A percentile compares a stretch with the other conserved stretches of the same genome.
Conservation (phyloP, 2,797 vertebrate genomes). For the Chaetophractus vellerosus region DNA sequence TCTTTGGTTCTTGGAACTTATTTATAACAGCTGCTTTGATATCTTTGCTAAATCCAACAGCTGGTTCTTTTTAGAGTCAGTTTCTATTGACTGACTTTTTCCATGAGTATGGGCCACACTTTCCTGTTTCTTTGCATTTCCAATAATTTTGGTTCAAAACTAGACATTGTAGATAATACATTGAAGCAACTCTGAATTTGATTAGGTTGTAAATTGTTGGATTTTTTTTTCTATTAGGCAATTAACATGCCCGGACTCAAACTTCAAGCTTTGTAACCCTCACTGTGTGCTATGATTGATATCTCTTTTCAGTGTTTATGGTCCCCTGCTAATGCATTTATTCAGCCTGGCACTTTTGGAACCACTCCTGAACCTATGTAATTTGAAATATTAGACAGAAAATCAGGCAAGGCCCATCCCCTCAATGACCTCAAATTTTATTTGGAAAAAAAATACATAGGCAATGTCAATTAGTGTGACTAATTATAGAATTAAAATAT, state of each 20-base stretch:
- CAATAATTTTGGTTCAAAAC: neutral
- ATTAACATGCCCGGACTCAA: neutral
- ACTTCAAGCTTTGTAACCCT: neutral
- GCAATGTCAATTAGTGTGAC: neutral
- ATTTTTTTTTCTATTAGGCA: neutral
- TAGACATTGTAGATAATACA: neutral
- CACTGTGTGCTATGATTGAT: neutral
- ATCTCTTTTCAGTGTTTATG: neutral
- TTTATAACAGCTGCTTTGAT: neutral
- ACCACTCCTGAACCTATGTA: neutral
- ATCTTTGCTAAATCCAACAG: neutral
- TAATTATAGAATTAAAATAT: neutral
- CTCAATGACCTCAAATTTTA: neutral
- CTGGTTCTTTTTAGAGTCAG: neutral
- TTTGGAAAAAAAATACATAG: neutral
- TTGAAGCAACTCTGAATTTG: neutral
- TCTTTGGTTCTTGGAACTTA: slow-evolving; percentile 2
- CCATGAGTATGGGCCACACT: neutral
- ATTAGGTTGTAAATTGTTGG: neutral
- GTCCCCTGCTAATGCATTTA: neutral
- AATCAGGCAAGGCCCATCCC: neutral
- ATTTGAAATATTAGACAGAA: neutral
- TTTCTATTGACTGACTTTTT: neutral
- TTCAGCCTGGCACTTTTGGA: neutral
- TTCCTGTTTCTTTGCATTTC: slow-evolving; percentile 37